Evolutionary conservation across 1,140 invertebrate species (phyloP).

Genomic region (Procambarus clarkii): DNA sequence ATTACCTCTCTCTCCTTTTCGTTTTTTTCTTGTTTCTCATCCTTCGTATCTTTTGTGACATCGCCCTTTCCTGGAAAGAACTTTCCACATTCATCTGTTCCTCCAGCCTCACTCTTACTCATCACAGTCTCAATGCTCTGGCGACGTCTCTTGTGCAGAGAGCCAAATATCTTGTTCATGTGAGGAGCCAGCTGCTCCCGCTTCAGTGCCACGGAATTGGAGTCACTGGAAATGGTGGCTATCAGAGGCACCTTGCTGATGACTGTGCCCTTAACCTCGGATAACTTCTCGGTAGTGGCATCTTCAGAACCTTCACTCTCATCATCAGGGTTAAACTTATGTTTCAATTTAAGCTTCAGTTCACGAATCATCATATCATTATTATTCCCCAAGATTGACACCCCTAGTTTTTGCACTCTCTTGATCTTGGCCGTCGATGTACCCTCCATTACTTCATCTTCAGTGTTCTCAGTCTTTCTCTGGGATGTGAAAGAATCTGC

Average conservation of each 20-base stretch:
- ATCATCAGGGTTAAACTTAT: conserved; percentile 65
- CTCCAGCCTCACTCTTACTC: not conserved
- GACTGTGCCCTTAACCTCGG: not conserved
- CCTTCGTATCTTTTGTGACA: not conserved
- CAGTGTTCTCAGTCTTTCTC: not conserved
- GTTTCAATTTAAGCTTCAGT: conserved; percentile 73
- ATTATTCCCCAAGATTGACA: conserved; percentile 65
- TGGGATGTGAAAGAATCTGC: not conserved
- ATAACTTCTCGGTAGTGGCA: not conserved
- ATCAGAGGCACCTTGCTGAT: conserved; percentile 12
- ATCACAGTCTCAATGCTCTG: not conserved
- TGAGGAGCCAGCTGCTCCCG: conserved; percentile 72
- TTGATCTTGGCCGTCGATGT: conserved; percentile 62
- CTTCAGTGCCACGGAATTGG: conserved; percentile 67
- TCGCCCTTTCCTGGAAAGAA: not conserved
- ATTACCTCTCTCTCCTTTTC: conserved; percentile 56
- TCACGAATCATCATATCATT: conserved; percentile 74
- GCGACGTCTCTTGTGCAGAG: conserved; percentile 49
- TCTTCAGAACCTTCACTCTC: conserved; percentile 30
- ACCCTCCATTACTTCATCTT: not conserved
- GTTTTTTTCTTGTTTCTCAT: conserved; percentile 36
- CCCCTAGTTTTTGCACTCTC: conserved; percentile 69
- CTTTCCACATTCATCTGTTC: not conserved
- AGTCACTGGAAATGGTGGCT: conserved; percentile 38
- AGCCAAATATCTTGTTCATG: conserved; percentile 72